These are phyloP conservation scores for Caenorhabditis sp. DNA, from an alignment of 2,888 invertebrate genomes.

Conservation along the genomic window DNA sequence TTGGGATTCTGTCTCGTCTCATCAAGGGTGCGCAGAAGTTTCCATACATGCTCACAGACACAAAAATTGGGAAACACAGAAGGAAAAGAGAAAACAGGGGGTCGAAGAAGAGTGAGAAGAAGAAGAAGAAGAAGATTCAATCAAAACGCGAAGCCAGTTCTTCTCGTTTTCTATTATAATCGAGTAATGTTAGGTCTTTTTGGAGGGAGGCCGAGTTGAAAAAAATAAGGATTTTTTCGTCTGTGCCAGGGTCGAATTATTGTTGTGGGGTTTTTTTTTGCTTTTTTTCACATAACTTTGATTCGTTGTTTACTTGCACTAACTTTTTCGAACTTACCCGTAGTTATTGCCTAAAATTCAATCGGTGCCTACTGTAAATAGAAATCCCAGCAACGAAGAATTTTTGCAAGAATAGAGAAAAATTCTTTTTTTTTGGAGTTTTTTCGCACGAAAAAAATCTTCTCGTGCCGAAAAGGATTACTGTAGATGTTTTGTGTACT, in stretches of 20 bases:
- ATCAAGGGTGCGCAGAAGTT: too few species aligned
- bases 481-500: too few species aligned
- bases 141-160: background rate
- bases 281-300: background rate
- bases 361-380: too few species aligned
- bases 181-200: background rate
- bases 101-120: background rate
- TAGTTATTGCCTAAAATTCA: too few species aligned
- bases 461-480: too few species aligned
- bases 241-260: background rate
- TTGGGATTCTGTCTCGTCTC: too few species aligned
- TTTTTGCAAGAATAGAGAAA: too few species aligned
- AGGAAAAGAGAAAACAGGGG: background rate
- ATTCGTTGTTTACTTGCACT: too few species aligned
- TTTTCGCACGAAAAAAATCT: too few species aligned
- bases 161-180: background rate
- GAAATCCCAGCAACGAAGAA: too few species aligned
- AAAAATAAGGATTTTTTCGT: background rate
- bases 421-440: too few species aligned
- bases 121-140: background rate
- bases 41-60: background rate
- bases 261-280: background rate
- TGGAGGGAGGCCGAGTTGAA: background rate
- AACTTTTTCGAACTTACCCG: background rate
- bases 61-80: background rate